These are phyloP conservation scores for Vollenhovia emeryi DNA, from an alignment of 1,140 invertebrate genomes.

Conservation along the genomic window DNA sequence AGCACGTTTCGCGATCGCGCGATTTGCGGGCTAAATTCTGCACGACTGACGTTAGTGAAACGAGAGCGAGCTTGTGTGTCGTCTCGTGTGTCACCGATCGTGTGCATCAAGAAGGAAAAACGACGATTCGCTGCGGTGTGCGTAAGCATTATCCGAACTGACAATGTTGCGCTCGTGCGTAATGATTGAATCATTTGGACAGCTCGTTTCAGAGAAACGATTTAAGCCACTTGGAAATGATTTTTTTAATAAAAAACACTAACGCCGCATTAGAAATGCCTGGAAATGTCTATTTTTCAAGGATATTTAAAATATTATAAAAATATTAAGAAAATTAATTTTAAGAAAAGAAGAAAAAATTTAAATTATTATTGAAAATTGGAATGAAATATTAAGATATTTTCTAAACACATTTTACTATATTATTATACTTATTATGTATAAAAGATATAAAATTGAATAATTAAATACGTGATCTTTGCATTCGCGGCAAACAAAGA, in stretches of 20 bases:
- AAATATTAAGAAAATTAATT: neutral
- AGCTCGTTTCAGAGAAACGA: constrained; percentile 1
- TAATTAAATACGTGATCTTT: constrained; percentile 60
- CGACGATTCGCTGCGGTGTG: neutral
- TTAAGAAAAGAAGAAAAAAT: neutral
- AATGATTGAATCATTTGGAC: constrained; percentile 46
- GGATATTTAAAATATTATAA: neutral
- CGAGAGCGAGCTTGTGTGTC: constrained; percentile 37
- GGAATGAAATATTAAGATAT: neutral
- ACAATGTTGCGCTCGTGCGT: constrained; percentile 31
- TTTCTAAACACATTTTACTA: too few relatives aligned
- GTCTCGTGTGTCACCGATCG: constrained; percentile 45
- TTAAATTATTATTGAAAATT: neutral
- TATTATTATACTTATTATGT: neutral
- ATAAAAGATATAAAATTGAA: neutral
- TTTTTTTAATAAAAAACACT: neutral
- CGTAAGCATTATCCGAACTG: constrained; percentile 34
- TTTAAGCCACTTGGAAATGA: neutral
- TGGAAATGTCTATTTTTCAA: neutral
- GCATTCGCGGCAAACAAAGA: constrained; percentile 54
- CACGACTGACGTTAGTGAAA: constrained; percentile 3
- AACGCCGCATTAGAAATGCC: neutral
- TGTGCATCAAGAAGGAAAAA: constrained; percentile 38
- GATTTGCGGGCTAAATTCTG: constrained; percentile 53
- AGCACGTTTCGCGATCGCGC: constrained; percentile 62